A percentile compares a stretch with the other conserved stretches of the same genome.
Conservation (phyloP, 2,888 invertebrate species). For the Watsonalla binaria region DNA sequence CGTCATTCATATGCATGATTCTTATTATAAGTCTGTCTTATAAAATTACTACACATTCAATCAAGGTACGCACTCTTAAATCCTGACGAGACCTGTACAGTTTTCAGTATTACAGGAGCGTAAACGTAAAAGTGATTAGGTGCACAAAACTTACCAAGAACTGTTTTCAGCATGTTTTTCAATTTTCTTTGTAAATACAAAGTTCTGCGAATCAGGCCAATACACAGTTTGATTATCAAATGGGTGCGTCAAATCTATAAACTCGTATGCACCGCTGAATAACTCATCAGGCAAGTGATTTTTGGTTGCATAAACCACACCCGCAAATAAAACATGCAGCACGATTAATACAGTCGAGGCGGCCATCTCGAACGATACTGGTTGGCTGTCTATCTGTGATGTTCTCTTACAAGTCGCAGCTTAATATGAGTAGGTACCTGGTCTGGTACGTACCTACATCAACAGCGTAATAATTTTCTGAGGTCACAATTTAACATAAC, state of each 20-base stretch:
- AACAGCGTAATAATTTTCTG: no score
- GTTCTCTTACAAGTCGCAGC: background rate
- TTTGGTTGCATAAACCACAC: constrained; percentile 10
- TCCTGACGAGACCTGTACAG: no score
- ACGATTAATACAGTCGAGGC: constrained; percentile 14
- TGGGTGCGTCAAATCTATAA: constrained; percentile 49
- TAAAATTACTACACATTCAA: no score
- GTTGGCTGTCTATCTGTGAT: background rate
- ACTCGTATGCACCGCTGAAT: constrained; percentile 46
- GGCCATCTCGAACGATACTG: constrained; percentile 27
- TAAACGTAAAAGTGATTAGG: background rate
- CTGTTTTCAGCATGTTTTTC: constrained; percentile 25
- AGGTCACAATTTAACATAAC: no score
- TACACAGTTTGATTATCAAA: constrained; percentile 48
- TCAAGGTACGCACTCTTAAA: no score
- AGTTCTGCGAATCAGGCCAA: constrained; percentile 37
- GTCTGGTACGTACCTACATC: background rate
- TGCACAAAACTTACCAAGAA: constrained; percentile 36
- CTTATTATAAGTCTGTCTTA: no score
- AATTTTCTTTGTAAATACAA: constrained; percentile 40
- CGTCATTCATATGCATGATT: no score
- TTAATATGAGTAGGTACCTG: background rate
- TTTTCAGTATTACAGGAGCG: no score
- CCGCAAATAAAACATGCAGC: constrained; percentile 10
- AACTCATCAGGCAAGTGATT: constrained; percentile 36